These are phyloP conservation scores for Mesitornis unicolor DNA, from an alignment of 2,113 vertebrate genomes.

Conservation along the genomic window DNA sequence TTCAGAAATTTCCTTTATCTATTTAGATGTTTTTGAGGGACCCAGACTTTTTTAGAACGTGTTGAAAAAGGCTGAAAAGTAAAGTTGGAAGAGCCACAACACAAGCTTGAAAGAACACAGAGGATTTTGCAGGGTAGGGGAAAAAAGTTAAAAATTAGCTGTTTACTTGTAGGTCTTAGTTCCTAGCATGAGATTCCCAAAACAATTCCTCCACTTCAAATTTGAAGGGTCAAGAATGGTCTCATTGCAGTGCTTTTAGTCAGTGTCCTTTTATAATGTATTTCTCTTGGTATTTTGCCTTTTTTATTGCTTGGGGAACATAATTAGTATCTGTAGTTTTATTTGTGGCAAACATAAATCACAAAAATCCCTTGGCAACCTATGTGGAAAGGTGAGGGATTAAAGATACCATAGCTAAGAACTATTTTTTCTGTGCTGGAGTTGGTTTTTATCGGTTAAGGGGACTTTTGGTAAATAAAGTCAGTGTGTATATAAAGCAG, in stretches of 20 bases:
- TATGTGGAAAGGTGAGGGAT: not conserved
- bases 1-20: not conserved
- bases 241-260: not conserved
- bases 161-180: not conserved
- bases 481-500: not conserved
- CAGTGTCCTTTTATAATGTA: not conserved
- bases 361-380: not conserved
- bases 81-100: not conserved
- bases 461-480: not conserved
- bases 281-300: not conserved
- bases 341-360: not conserved
- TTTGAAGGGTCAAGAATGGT: not conserved
- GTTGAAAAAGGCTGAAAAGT: not conserved
- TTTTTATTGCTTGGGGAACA: not conserved
- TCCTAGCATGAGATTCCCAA: not conserved
- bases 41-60: accelerated
- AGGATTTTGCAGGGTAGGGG: not conserved
- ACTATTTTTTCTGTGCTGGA: not conserved
- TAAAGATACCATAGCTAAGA: not conserved
- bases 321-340: not conserved
- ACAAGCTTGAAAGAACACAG: not conserved
- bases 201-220: not conserved
- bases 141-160: not conserved
- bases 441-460: not conserved
- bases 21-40: not conserved